phyloP scores from a whole-genome alignment of 1,140 invertebrate species.

The Drosophila dunni region DNA sequence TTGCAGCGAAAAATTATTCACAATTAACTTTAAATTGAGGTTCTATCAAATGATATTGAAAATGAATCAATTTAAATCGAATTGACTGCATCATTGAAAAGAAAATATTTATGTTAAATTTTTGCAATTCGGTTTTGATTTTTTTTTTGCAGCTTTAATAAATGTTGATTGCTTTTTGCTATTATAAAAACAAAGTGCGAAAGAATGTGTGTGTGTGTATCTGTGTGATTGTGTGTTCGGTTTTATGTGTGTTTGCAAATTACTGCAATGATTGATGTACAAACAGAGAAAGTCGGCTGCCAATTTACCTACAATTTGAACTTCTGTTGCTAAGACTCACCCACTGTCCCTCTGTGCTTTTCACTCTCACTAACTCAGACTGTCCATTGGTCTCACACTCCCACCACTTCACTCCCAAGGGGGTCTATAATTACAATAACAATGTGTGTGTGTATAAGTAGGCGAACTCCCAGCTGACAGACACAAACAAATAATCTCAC shows the following conservation, averaged over 20 bases:
- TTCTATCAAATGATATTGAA: conserved; percentile 22
- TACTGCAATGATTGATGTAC: conserved; percentile 46
- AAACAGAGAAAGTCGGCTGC: conserved; percentile 36
- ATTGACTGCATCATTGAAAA: conserved; percentile 14
- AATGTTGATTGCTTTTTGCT: conserved; percentile 39
- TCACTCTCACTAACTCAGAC: too few species aligned
- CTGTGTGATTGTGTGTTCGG: conserved; percentile 7
- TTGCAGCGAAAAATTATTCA: neutral
- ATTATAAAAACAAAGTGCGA: conserved; percentile 21
- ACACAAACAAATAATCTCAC: neutral
- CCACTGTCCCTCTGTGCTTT: neutral
- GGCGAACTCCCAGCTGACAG: conserved; percentile 21
- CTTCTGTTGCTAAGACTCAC: conserved; percentile 29
- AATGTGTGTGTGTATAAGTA: conserved; percentile 18
- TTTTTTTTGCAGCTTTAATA: conserved; percentile 20
- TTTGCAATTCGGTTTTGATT: conserved; percentile 4
- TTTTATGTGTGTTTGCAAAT: conserved; percentile 32
- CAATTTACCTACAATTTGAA: conserved; percentile 26
- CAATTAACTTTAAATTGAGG: conserved; percentile 27
- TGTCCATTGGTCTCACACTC: too few species aligned
- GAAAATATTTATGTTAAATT: conserved; percentile 9
- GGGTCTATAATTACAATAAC: conserved; percentile 31
- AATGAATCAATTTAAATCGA: conserved; percentile 14
- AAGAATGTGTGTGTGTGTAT: neutral
- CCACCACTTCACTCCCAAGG: conserved; percentile 1